Conservation (phyloP, 2,797 vertebrate species). For the Phalloptychus januarius region DNA sequence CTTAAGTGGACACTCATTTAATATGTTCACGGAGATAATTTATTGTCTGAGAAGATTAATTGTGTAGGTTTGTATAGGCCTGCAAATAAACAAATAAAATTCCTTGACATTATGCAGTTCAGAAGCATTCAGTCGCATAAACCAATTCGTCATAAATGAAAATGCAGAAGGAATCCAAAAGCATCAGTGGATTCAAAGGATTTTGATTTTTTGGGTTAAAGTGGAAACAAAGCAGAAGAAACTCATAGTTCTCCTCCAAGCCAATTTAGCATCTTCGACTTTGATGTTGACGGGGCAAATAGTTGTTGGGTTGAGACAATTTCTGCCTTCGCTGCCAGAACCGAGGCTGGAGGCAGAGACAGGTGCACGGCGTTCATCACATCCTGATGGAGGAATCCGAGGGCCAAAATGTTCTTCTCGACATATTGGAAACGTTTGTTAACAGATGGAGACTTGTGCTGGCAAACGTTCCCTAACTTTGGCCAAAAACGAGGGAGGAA, state of each 20-base stretch:
- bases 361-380: slow-evolving; percentile 75
- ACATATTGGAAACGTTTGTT: slow-evolving; percentile 75
- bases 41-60: slow-evolving; percentile 64
- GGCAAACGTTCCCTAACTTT: slow-evolving; percentile 68
- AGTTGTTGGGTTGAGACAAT: slow-evolving; percentile 65
- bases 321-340: slow-evolving; percentile 63
- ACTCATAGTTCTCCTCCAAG: slow-evolving; percentile 56
- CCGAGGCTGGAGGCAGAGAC: slow-evolving; percentile 72
- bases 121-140: slow-evolving; percentile 49
- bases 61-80: slow-evolving; percentile 41
- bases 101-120: slow-evolving; percentile 45
- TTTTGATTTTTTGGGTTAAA: slow-evolving; percentile 43
- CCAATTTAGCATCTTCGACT: slow-evolving; percentile 49
- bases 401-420: slow-evolving; percentile 77
- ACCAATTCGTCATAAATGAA: slow-evolving; percentile 59
- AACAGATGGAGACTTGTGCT: slow-evolving; percentile 77
- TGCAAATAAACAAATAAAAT: slow-evolving; percentile 51
- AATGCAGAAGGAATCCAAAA: slow-evolving; percentile 31
- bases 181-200: slow-evolving; percentile 50
- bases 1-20: slow-evolving; percentile 59
- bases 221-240: slow-evolving; percentile 56
- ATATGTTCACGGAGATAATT: slow-evolving; percentile 62
- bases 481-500: slow-evolving; percentile 45
- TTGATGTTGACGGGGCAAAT: slow-evolving; percentile 68
- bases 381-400: slow-evolving; percentile 65